Percentiles rank a stretch among this genome's conserved stretches.
phyloP scores from a whole-genome alignment of 2,888 invertebrate species.

The Phaonia tiefii region DNA sequence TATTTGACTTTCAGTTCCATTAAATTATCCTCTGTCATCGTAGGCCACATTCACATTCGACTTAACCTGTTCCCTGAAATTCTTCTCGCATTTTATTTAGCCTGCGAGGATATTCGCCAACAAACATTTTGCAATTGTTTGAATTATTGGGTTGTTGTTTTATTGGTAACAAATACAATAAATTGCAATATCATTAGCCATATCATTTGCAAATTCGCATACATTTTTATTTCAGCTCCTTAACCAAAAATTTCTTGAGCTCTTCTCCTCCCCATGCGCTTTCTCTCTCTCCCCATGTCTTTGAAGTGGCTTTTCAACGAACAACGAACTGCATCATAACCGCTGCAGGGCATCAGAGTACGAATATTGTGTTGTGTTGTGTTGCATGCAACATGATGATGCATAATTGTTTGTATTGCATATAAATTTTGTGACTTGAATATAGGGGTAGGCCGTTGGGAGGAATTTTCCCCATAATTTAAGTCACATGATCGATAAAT shows the following conservation, averaged over 20 bases:
- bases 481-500: slow-evolving; percentile 15
- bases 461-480: neutral
- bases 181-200: slow-evolving; percentile 66
- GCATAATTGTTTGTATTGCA: slow-evolving; percentile 32
- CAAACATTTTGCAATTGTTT: slow-evolving; percentile 55
- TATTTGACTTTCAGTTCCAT: too few species aligned
- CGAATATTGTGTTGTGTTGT: slow-evolving; percentile 38
- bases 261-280: slow-evolving; percentile 8
- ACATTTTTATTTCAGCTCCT: slow-evolving; percentile 38
- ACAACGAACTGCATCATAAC: slow-evolving; percentile 19
- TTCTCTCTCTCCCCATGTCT: too few species aligned
- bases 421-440: slow-evolving; percentile 12
- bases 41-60: neutral
- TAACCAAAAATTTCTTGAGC: too few species aligned
- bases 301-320: too few species aligned
- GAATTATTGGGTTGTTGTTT: slow-evolving; percentile 40
- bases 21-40: too few species aligned
- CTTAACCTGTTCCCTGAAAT: slow-evolving; percentile 1
- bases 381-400: slow-evolving; percentile 38
- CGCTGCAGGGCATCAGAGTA: slow-evolving; percentile 60
- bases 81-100: slow-evolving; percentile 5
- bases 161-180: slow-evolving; percentile 64
- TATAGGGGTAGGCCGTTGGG: neutral
- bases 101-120: slow-evolving; percentile 48
- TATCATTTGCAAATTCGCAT: slow-evolving; percentile 66